A percentile compares a stretch with the other conserved stretches of the same genome.
These are phyloP conservation scores for Prosopocoilus inquinatus DNA, from an alignment of 2,888 invertebrate species.

Conservation along the genomic window DNA sequence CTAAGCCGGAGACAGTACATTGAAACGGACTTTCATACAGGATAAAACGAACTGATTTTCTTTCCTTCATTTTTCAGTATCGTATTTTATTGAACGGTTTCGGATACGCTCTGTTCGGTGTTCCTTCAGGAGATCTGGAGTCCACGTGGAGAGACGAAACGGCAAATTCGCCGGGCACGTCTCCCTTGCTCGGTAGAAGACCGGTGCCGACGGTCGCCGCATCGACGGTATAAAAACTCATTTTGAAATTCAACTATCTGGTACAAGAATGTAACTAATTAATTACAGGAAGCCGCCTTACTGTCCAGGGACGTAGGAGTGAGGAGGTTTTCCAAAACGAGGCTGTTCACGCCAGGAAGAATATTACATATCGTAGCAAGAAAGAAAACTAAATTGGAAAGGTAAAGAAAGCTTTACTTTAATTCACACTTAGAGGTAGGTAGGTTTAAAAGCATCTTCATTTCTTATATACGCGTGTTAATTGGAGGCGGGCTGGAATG, in stretches of 20 bases:
- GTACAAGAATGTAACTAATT: slow-evolving; percentile 4
- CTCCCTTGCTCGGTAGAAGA: slow-evolving; percentile 51
- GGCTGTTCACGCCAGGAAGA: slow-evolving; percentile 75
- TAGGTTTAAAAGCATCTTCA: too few relatives aligned
- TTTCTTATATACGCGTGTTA: too few relatives aligned
- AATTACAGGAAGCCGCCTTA: slow-evolving; percentile 61
- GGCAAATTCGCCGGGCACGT: slow-evolving; percentile 51
- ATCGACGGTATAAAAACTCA: slow-evolving; percentile 53
- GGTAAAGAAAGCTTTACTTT: slow-evolving; percentile 44
- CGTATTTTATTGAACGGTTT: slow-evolving; percentile 82
- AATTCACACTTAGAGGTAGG: too few relatives aligned
- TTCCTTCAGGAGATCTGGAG: slow-evolving; percentile 70
- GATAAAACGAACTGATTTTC: too few relatives aligned
- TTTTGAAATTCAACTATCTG: slow-evolving; percentile 14
- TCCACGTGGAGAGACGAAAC: slow-evolving; percentile 69
- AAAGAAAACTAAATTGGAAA: slow-evolving; percentile 67
- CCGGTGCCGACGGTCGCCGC: slow-evolving; percentile 60
- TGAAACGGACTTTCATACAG: too few relatives aligned
- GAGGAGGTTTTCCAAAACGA: slow-evolving; percentile 66
- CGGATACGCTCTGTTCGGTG: slow-evolving; percentile 75
- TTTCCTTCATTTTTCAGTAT: slow-evolving; percentile 59
- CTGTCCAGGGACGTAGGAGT: slow-evolving; percentile 65
- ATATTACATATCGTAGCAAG: slow-evolving; percentile 75
- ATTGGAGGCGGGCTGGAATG: too few relatives aligned
- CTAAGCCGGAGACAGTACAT: too few relatives aligned